Evolutionary conservation across 2,113 vertebrate species (phyloP).

Genomic region (Epinephelus fuscoguttatus): DNA sequence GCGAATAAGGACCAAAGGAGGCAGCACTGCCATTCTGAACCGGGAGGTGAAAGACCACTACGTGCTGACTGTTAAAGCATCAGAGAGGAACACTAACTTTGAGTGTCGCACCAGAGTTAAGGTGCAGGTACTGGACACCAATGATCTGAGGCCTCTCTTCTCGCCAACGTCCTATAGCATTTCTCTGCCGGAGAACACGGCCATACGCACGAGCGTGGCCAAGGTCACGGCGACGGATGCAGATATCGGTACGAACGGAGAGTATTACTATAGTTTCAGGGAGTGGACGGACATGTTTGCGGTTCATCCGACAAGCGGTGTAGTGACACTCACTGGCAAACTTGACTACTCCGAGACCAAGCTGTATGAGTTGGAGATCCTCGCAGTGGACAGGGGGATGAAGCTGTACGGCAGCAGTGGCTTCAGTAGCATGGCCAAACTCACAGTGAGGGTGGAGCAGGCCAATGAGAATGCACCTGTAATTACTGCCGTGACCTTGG

Average conservation of each 20-base stretch:
- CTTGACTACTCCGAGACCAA: conserved; percentile 90
- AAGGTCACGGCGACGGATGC: conserved; percentile 96
- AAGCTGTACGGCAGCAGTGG: conserved; percentile 97
- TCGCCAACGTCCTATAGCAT: conserved; percentile 97
- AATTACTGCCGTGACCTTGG: conserved; percentile 88
- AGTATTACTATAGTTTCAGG: conserved; percentile 98
- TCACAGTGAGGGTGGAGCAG: conserved; percentile 92
- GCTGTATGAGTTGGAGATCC: conserved; percentile 93
- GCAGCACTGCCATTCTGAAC: conserved; percentile 97
- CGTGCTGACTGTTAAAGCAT: conserved; percentile 91
- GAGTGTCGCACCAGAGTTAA: conserved; percentile 90
- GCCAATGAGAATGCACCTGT: conserved; percentile 92
- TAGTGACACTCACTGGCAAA: conserved; percentile 91
- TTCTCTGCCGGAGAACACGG: conserved; percentile 93
- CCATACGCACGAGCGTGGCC: conserved; percentile 92
- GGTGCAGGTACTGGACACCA: conserved; percentile 97
- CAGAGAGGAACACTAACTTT: conserved; percentile 89
- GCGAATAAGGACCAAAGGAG: conserved; percentile 98
- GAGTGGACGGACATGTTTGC: conserved; percentile 97
- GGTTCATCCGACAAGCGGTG: conserved; percentile 96
- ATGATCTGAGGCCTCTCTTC: conserved; percentile 96
- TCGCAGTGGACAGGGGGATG: conserved; percentile 96
- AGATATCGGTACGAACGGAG: conserved; percentile 97
- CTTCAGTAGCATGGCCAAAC: conserved; percentile 96
- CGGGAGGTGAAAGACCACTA: conserved; percentile 98